Conservation (phyloP, 2,113 vertebrate species). For the Potamarius usumacintae region DNA sequence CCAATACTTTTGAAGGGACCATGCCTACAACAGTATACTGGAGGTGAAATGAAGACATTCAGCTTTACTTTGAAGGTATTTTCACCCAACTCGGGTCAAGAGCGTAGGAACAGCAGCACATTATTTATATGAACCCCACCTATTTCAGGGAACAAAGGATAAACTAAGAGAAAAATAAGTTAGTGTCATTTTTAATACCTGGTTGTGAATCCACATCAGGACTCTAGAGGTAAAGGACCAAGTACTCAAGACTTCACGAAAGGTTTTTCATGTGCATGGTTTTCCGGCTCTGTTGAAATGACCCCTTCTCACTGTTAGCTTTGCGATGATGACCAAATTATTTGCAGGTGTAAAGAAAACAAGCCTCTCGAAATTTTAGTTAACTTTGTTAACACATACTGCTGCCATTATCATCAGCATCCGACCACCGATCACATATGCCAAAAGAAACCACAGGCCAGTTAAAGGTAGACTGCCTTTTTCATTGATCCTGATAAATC, state of each 20-base stretch:
- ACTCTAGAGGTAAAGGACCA: not conserved
- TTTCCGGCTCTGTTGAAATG: not conserved
- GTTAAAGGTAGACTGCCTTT: not conserved
- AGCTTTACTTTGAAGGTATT: not conserved
- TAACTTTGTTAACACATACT: not conserved
- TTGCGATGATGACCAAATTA: not conserved
- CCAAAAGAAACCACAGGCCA: not conserved
- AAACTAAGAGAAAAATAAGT: not conserved
- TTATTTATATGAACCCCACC: not conserved
- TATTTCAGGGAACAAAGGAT: not conserved
- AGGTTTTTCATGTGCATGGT: not conserved
- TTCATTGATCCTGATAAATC: too few species aligned
- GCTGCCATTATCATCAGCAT: not conserved
- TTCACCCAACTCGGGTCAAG: not conserved
- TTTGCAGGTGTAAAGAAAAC: not conserved
- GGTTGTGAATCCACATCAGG: not conserved
- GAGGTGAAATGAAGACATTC: too few species aligned
- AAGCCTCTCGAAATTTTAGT: not conserved
- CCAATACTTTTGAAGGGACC: too few species aligned
- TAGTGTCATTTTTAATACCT: not conserved
- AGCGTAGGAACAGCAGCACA: not conserved
- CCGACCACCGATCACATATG: not conserved
- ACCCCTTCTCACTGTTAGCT: too few species aligned
- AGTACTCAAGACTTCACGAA: not conserved
- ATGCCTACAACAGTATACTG: too few species aligned